Percentiles rank a stretch among this genome's conserved stretches.
Evolutionary conservation across 2,888 invertebrate species (phyloP).

Genomic region (Sphecodes monilicornis): DNA sequence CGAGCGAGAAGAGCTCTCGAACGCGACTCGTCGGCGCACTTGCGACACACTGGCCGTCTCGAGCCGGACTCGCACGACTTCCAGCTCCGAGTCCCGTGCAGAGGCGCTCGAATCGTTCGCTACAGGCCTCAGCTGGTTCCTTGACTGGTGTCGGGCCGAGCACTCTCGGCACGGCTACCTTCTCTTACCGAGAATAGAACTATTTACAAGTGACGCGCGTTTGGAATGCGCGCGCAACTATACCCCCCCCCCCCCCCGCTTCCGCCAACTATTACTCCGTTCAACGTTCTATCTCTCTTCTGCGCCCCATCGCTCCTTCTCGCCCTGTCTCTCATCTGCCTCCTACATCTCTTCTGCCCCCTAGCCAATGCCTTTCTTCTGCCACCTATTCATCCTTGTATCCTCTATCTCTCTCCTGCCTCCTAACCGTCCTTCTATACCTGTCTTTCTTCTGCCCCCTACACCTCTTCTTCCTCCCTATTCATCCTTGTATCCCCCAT

Average conservation of each 20-base stretch:
- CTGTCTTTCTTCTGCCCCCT: background rate
- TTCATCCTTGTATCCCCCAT: too few species aligned
- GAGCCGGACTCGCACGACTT: conserved; percentile 38
- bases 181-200: conserved; percentile 75
- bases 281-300: too few species aligned
- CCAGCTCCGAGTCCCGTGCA: conserved; percentile 29
- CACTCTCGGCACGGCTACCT: conserved; percentile 48
- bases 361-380: background rate
- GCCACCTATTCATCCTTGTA: background rate
- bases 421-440: background rate
- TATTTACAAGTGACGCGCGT: conserved; percentile 75
- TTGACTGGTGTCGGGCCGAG: conserved; percentile 65
- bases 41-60: conserved; percentile 44
- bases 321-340: too few species aligned
- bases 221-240: conserved; percentile 73
- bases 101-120: conserved; percentile 57
- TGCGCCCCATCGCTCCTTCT: too few species aligned
- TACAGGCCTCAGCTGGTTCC: conserved; percentile 45
- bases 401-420: too few species aligned
- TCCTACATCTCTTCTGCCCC: too few species aligned
- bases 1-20: background rate
- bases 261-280: too few species aligned
- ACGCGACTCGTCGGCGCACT: conserved; percentile 28
- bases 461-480: too few species aligned
- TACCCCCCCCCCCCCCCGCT: too few species aligned